These are phyloP conservation scores for Nycticryphes semicollaris DNA, from an alignment of 2,113 vertebrate species.

Conservation along the genomic window DNA sequence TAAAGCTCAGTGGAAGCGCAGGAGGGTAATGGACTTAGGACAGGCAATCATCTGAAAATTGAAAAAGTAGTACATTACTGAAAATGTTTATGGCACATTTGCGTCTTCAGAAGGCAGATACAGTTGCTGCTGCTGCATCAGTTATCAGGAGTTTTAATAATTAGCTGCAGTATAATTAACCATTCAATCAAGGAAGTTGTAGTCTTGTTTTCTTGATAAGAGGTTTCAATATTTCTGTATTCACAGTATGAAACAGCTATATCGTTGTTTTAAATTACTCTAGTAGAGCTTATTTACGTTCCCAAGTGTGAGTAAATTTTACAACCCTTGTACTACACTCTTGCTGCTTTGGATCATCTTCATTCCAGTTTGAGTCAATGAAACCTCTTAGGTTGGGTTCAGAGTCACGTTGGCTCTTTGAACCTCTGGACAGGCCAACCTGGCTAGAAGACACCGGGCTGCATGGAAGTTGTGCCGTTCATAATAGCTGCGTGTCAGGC, in stretches of 20 bases:
- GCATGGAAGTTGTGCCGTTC: neutral
- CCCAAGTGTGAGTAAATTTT: neutral
- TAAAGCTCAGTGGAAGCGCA: slow-evolving; percentile 36
- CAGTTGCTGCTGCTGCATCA: slow-evolving; percentile 4
- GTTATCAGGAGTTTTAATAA: slow-evolving; percentile 61
- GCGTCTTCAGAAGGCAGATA: slow-evolving; percentile 34
- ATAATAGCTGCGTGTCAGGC: neutral
- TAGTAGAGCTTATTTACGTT: neutral
- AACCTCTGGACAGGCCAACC: neutral
- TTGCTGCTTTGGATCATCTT: neutral
- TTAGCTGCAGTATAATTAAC: slow-evolving; percentile 59
- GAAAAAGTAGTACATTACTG: slow-evolving; percentile 5
- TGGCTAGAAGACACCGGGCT: neutral
- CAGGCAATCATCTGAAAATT: slow-evolving; percentile 43
- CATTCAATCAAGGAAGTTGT: slow-evolving; percentile 41
- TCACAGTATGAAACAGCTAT: neutral
- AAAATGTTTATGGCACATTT: slow-evolving; percentile 52
- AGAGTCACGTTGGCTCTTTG: neutral
- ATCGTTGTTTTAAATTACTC: slow-evolving; percentile 4
- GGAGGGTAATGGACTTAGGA: slow-evolving; percentile 14
- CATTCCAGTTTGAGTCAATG: neutral
- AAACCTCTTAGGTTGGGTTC: neutral
- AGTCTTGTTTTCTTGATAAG: neutral
- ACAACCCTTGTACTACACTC: neutral
- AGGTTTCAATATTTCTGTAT: slow-evolving; percentile 1